Base-by-base conservation (phyloP, 2,113 vertebrate species). In the Pedetes capensis region DNA sequence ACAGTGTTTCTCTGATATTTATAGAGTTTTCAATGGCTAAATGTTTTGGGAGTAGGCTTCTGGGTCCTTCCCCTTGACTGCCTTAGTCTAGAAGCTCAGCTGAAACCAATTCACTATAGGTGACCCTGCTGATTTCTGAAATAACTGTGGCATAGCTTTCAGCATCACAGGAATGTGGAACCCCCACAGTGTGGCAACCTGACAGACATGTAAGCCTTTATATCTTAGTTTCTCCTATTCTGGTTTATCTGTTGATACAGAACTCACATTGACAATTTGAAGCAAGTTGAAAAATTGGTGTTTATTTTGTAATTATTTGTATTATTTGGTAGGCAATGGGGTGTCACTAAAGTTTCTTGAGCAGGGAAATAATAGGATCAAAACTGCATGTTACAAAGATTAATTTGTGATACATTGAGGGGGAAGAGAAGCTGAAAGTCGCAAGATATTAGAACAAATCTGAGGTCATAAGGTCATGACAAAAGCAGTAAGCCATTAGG, bases 251-350 rank as follows among this genome's bases (percentile, higher is more conserved):
- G 11, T 53, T 16, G 75, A 69, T 13, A 79, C 16, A 80, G 1
- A 12, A 69, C 6, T n/a, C 25, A 42, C 37, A 42, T n/a, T 22
- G 37, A 74, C 2, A 42, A 18, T 88, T 37, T 74, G 61, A 85
- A 18, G 10, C 10, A 79, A 18, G 3, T 1, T 49, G 22, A 49
- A 76, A n/a, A 85, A 87, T 16, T 7, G 61, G 2, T 29, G 84
- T 42, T 75, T 91, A 63, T 59, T 80, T 94, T 94, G 22, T 10
- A 64, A 87, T 88, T 78, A 85, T 78, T 82, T 79, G 4, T 80
- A 71, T 79, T 79, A 61, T 63, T 68, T 75, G 6, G 0, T 84
- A 90, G 16, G 1, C 27, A 88, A 57, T 76, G 2, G 1, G 2
- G 0, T 34, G 10, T 12, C 11, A 90, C 34, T 82, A 51, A 72